phyloP scores from a whole-genome alignment of 2,888 invertebrate genomes.

The Perizoma affinitatum region DNA sequence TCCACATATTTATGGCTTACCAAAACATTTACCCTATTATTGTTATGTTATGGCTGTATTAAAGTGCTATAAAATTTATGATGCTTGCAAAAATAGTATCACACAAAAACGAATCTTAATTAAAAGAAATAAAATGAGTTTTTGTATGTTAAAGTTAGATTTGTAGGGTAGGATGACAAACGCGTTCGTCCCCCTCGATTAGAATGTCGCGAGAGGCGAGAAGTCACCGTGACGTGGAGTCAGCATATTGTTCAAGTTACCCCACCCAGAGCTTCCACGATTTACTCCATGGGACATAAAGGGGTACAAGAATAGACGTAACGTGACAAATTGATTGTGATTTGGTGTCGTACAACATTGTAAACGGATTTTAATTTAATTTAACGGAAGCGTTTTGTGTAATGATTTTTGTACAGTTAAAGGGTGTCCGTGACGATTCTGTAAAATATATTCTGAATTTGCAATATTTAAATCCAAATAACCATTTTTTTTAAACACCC shows the following conservation, averaged over 20 bases:
- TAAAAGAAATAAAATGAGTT: constrained; percentile 27
- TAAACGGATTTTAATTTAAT: constrained; percentile 64
- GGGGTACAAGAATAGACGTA: constrained; percentile 67
- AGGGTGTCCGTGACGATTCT: constrained; percentile 2
- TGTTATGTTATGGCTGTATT: constrained; percentile 82
- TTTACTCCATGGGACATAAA: constrained; percentile 44
- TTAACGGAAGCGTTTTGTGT: constrained; percentile 53
- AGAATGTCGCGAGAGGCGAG: constrained; percentile 68
- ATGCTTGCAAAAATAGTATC: constrained; percentile 61
- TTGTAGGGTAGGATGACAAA: constrained; percentile 73
- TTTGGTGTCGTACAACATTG: constrained; percentile 63
- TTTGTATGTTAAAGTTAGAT: constrained; percentile 39
- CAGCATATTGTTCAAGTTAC: constrained; percentile 74
- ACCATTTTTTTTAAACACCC: not conserved
- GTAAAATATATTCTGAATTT: constrained; percentile 10
- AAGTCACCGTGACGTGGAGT: constrained; percentile 72
- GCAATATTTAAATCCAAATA: constrained; percentile 1
- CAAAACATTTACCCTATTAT: constrained; percentile 84
- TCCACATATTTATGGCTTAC: constrained; percentile 81
- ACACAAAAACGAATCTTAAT: constrained; percentile 38
- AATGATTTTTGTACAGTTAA: constrained; percentile 24
- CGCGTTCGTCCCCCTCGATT: constrained; percentile 77
- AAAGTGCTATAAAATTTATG: constrained; percentile 82
- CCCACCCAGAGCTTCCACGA: constrained; percentile 16
- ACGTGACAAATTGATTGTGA: constrained; percentile 78